Evolutionary conservation across 2,888 invertebrate species (phyloP).

Genomic region (Cheilosia urbana): DNA sequence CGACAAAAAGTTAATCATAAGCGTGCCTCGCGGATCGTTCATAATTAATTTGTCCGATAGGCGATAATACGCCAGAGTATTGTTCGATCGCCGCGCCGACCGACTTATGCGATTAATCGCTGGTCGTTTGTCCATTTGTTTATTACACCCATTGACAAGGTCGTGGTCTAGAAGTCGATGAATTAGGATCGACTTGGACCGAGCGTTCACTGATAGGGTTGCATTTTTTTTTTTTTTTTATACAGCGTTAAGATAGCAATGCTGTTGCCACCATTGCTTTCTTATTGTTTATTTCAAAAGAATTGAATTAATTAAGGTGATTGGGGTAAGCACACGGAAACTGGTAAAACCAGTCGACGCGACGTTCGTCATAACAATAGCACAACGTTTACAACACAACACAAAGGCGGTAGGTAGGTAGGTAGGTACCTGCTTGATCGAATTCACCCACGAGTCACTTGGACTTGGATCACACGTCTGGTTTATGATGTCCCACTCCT

Average conservation of each 20-base stretch:
- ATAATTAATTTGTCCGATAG: conserved; percentile 26
- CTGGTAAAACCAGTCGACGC: conserved; percentile 13
- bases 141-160: conserved; percentile 52
- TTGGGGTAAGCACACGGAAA: not conserved
- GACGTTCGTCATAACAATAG: not conserved
- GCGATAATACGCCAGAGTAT: not conserved
- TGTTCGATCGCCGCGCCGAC: not conserved
- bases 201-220: not conserved
- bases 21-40: conserved; percentile 41
- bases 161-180: conserved; percentile 10
- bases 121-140: conserved; percentile 25
- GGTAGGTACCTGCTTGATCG: conserved; percentile 11
- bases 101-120: not conserved
- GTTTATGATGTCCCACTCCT: not conserved
- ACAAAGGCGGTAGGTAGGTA: not conserved
- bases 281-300: not conserved
- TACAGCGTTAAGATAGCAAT: conserved; percentile 3
- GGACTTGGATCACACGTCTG: not conserved
- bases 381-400: not conserved
- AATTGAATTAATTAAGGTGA: not conserved
- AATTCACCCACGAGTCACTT: not conserved
- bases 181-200: not conserved
- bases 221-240: not conserved
- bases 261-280: not conserved
- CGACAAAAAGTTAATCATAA: conserved; percentile 30